Evolutionary conservation across 2,113 vertebrate genomes (phyloP), one percentile per base, ranked within the genome.

Genomic region (Numida meleagris): DNA sequence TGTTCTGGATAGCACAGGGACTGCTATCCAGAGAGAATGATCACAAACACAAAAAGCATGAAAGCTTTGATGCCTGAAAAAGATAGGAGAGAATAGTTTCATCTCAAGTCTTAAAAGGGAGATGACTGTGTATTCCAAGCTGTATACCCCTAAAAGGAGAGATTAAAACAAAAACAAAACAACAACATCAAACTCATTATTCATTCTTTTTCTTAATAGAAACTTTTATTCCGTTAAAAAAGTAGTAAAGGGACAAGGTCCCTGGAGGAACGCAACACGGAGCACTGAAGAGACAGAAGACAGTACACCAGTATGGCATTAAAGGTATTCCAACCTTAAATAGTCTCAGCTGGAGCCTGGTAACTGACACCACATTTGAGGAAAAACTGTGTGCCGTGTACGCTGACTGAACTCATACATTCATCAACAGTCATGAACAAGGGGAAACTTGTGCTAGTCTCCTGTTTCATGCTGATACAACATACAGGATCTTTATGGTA

Each of bases 241-340:
- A 58, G 36, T 5, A 9, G 3, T 2, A 73, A 48, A 67, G 4
- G 10, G 9, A 17, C 3, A 46, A 76, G 2, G 15, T 36, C 5
- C 12, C 4, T 63, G 34, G 7, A 72, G 5, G 20, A 85, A 59
- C 2, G 3, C n/a, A 58, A 38, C 13, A 67, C 61, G 4, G n/a
- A 70, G 2, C 10, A 40, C 12, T 55, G 21, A 12, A 68, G 33
- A 75, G 18, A 9, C 0, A 38, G 20, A 25, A 58, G 7, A 8
- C 20, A 4, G 3, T 51, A 0, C 8, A 61, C 62, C 36, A 91
- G 18, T 1, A 8, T 6, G 17, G 2, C 2, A 27, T 1, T 43
- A 21, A 38, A 80, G 9, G 3, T 42, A 5, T 55, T 36, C 58
- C 42, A 66, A 17, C 3, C 14, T 77, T 67, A 14, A 82, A 62